Percentiles rank a stretch among this genome's conserved stretches.
Evolutionary conservation across 2,888 invertebrate species (phyloP).

Genomic region (Macrophya alboannulata): DNA sequence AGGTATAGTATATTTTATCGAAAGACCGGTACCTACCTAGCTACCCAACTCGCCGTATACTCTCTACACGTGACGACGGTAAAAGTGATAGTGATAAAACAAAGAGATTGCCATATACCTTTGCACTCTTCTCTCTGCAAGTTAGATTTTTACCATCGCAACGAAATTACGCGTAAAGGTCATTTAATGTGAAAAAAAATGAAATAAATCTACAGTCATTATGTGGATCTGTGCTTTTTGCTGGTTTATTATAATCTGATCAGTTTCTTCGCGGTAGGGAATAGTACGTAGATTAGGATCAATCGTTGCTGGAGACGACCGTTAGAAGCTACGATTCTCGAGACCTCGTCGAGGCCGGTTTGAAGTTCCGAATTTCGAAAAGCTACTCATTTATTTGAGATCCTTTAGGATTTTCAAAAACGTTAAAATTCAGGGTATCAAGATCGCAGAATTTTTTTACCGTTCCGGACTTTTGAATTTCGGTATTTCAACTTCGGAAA

Average conservation of each 20-base stretch:
- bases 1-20: neutral
- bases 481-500: too few species aligned
- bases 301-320: neutral
- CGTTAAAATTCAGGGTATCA: too few species aligned
- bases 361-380: too few species aligned
- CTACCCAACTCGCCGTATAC: neutral
- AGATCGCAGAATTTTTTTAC: too few species aligned
- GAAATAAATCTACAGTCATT: too few species aligned
- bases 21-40: neutral
- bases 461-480: too few species aligned
- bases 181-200: too few species aligned
- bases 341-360: neutral
- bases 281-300: neutral
- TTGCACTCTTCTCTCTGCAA: neutral
- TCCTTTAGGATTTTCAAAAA: too few species aligned
- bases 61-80: neutral
- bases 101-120: neutral
- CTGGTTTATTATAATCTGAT: neutral
- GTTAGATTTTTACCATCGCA: neutral
- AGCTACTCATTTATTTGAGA: too few species aligned
- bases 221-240: too few species aligned
- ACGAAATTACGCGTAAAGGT: neutral
- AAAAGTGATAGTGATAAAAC: constrained; percentile 9
- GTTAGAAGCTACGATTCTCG: constrained; percentile 34
- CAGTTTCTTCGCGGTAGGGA: neutral